Evolutionary conservation across 2,888 invertebrate genomes (phyloP), one percentile per base, ranked within the genome.

Genomic region (Acronicta leporina): DNA sequence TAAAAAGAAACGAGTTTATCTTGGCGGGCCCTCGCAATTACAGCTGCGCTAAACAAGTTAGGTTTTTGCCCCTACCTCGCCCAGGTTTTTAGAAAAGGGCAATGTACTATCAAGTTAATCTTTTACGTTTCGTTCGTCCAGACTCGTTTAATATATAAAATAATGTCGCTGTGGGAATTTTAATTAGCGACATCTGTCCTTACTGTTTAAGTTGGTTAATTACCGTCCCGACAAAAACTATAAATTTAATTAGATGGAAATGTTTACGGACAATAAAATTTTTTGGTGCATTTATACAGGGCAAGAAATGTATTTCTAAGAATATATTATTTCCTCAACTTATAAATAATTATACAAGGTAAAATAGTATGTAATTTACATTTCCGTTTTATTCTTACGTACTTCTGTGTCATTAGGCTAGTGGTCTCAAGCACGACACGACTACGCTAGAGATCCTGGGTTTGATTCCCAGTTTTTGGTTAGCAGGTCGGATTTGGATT

Each of bases 1-100:
- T 91, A 89, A 91, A 91, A 91, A 88, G 84, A 84, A 89, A 87
- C 85, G 85, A 88, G 87, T 86, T 90, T 91, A 89, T 89, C 88
- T 88, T 83, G 82, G 85, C 81, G 75, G 79, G 80, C 84, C 83
- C 86, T 86, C 82, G 85, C 86, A 87, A 89, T 90, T 89, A 89
- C 86, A 82, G 79, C 72, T 67, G 62, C 77, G 80, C 85, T 84
- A 84, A 87, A 84, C 82, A 85, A 82, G 82, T 83, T 86, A 79
- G 71, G 59, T 62, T 76, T 75, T 68, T 68, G 20, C 63, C 60
- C 20, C 42, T 38, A 55, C 59, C 51, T 46, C 46, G 52, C 27
- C 20, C 51, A 42, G 20, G 54, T 63, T 74, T 81, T 56, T 16
- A 25, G 9, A 50, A 68, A 60, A 61, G 43, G 48, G 43, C 35